Evolutionary conservation across 30 jellyfish, hydroid and myxozoan genomes (phyloP).

Genomic region (Chrysaora quinquecirrha): DNA sequence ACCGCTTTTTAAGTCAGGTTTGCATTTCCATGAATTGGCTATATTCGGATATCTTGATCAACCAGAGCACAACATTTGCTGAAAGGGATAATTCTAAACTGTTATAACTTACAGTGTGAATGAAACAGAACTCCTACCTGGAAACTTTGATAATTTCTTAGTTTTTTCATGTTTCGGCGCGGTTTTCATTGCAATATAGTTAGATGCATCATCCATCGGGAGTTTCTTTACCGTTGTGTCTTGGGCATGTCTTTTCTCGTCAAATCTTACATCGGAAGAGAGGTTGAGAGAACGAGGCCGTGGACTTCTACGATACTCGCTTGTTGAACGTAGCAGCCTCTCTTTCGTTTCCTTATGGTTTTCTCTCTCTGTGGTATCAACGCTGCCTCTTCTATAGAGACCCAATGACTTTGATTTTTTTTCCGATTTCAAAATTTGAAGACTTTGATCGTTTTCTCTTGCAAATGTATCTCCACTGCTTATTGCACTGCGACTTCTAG

Average conservation of each 20-base stretch:
- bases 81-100: too few relatives aligned
- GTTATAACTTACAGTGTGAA: too few relatives aligned
- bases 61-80: too few relatives aligned
- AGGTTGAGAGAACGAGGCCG: constrained; percentile 58
- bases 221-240: neutral
- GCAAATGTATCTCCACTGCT: constrained; percentile 27
- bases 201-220: neutral
- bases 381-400: constrained; percentile 45
- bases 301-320: constrained; percentile 23
- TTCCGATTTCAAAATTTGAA: constrained; percentile 22
- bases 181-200: neutral
- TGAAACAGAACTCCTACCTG: too few relatives aligned
- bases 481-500: constrained; percentile 61
- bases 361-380: constrained; percentile 25
- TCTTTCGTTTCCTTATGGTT: constrained; percentile 20
- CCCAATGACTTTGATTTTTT: constrained; percentile 34
- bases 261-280: neutral
- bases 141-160: too few relatives aligned
- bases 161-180: neutral
- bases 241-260: neutral
- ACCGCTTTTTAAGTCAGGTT: too few relatives aligned
- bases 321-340: constrained; percentile 28
- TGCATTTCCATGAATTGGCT: too few relatives aligned
- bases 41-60: too few relatives aligned
- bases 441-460: constrained; percentile 28